Evolutionary conservation across 2,113 vertebrate genomes (phyloP).

Genomic region (Noctilio leporinus): DNA sequence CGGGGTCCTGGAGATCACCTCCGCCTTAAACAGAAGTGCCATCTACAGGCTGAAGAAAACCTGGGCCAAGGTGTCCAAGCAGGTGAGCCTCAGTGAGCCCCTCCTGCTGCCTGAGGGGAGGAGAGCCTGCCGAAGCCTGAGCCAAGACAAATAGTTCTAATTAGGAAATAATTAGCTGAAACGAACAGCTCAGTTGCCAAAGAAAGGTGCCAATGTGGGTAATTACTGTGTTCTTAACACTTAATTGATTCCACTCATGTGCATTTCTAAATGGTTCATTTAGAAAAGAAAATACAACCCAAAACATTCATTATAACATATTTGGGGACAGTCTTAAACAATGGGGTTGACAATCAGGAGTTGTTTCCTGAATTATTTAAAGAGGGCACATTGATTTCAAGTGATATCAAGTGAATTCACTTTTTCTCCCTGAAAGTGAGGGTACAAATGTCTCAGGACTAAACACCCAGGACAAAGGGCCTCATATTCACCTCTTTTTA

Average conservation of each 20-base stretch:
- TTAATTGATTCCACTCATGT: constrained; percentile 23
- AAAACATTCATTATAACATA: neutral
- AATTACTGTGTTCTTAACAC: constrained; percentile 22
- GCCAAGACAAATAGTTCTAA: neutral
- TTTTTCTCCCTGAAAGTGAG: neutral
- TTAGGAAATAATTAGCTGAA: constrained; percentile 6
- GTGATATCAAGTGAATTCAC: too few relatives aligned
- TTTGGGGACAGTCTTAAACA: neutral
- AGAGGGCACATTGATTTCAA: neutral
- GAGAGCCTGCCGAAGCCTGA: neutral
- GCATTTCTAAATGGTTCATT: constrained; percentile 20
- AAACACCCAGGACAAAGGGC: neutral
- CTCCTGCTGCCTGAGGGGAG: neutral
- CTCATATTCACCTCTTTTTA: neutral
- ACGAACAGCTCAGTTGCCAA: constrained; percentile 1
- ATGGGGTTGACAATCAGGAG: neutral
- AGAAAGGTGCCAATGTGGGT: constrained; percentile 23
- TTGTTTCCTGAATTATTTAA: neutral
- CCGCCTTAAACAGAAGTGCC: constrained; percentile 97
- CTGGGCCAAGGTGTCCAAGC: constrained; percentile 97
- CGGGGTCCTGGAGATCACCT: constrained; percentile 96
- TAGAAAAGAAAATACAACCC: neutral
- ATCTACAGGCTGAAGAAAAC: constrained; percentile 99
- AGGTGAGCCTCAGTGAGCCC: constrained; percentile 77
- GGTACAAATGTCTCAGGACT: neutral